Evolutionary conservation across 2,888 invertebrate genomes (phyloP).

Genomic region (Caenorhabditis zanzibari): DNA sequence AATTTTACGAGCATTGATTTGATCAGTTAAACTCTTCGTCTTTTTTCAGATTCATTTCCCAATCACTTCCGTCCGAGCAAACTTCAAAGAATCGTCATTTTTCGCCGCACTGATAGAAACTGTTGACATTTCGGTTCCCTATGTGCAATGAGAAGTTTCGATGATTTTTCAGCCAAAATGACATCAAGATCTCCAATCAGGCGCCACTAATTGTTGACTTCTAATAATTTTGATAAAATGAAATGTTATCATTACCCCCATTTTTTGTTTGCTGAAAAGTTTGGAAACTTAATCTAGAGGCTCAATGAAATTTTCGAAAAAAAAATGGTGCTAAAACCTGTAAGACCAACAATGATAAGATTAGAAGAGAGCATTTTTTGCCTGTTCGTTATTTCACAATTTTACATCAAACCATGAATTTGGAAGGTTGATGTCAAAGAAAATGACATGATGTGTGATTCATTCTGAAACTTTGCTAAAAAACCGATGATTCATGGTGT

Average conservation of each 20-base stretch:
- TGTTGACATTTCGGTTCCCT: conserved; percentile 17
- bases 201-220: conserved; percentile 17
- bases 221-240: neutral
- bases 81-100: conserved; percentile 38
- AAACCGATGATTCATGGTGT: neutral
- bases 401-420: neutral
- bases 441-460: conserved; percentile 14
- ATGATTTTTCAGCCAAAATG: conserved; percentile 13
- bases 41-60: neutral
- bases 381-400: conserved; percentile 9
- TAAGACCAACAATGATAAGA: conserved; percentile 13
- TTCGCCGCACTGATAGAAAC: neutral
- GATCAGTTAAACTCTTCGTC: conserved; percentile 1
- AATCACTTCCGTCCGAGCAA: conserved; percentile 11
- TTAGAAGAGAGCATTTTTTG: neutral
- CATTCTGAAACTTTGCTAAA: neutral
- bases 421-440: neutral
- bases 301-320: neutral
- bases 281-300: conserved; percentile 6
- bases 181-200: conserved; percentile 16
- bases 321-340: neutral
- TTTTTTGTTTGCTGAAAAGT: neutral
- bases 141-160: neutral
- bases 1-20: neutral
- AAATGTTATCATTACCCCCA: neutral